These are phyloP conservation scores for Hippocampus mohnikei DNA, from an alignment of 2,113 vertebrate species.

Conservation along the genomic window DNA sequence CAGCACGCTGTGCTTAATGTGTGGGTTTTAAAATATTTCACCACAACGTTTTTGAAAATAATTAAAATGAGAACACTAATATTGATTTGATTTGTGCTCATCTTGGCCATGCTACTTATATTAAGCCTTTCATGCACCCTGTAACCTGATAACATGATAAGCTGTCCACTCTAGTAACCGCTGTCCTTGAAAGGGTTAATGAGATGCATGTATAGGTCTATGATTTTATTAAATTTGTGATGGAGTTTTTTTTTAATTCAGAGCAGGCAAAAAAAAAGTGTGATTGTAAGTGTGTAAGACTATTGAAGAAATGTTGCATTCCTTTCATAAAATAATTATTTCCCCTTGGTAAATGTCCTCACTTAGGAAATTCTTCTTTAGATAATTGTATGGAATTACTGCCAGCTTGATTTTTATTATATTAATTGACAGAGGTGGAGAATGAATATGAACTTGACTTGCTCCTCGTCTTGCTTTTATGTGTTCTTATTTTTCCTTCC, in stretches of 20 bases:
- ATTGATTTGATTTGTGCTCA: background rate
- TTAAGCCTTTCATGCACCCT: too few relatives aligned
- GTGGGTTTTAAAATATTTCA: background rate
- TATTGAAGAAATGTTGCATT: background rate
- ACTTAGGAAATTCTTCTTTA: background rate
- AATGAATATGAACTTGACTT: background rate
- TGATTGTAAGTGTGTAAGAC: background rate
- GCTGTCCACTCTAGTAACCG: too few relatives aligned
- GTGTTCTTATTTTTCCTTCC: background rate
- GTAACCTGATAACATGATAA: too few relatives aligned
- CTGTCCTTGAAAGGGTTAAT: too few relatives aligned
- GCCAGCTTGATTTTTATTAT: background rate
- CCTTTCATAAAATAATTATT: background rate
- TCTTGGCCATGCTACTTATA: background rate
- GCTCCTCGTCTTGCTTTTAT: background rate
- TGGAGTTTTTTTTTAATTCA: background rate
- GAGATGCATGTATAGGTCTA: too few relatives aligned
- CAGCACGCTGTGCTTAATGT: slow-evolving; percentile 5
- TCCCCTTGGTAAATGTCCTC: background rate
- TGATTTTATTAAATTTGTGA: too few relatives aligned
- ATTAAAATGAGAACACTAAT: background rate
- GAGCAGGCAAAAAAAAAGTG: background rate
- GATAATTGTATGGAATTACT: background rate
- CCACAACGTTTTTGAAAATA: background rate
- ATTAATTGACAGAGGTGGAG: background rate